Evolutionary conservation across 2,888 invertebrate genomes (phyloP).

Genomic region (Acleris sparsana): DNA sequence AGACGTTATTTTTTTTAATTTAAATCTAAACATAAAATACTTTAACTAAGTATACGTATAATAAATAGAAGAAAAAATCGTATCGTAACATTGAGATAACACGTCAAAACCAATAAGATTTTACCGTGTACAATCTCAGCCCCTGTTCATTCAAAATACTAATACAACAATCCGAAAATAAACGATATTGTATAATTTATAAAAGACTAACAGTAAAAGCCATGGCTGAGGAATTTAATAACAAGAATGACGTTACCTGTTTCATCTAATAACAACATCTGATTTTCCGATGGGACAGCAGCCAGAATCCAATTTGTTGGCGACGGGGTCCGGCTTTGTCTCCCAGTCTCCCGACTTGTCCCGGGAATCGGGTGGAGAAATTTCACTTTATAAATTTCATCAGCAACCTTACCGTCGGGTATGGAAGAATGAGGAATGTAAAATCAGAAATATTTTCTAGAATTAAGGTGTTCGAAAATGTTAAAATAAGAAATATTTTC

Average conservation of each 20-base stretch:
- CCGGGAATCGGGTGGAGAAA: slow-evolving; percentile 47
- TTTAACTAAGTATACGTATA: no score
- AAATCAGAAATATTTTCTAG: no score
- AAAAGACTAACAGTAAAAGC: neutral
- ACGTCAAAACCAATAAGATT: no score
- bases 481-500: no score
- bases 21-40: no score
- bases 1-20: no score
- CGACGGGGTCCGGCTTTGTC: slow-evolving; percentile 52
- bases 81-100: no score
- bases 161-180: neutral
- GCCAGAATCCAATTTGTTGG: slow-evolving; percentile 64
- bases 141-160: neutral
- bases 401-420: slow-evolving; percentile 33
- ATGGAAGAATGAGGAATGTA: slow-evolving; percentile 2
- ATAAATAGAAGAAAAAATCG: no score
- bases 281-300: slow-evolving; percentile 54
- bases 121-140: no score
- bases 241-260: slow-evolving; percentile 28
- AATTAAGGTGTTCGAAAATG: no score
- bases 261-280: slow-evolving; percentile 50
- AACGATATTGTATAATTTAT: neutral
- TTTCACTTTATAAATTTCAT: slow-evolving; percentile 69
- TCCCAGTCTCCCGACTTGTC: slow-evolving; percentile 42
- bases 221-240: neutral